These are phyloP conservation scores for Triplophysa bombifrons DNA, from an alignment of 2,797 vertebrate species.

Conservation along the genomic window DNA sequence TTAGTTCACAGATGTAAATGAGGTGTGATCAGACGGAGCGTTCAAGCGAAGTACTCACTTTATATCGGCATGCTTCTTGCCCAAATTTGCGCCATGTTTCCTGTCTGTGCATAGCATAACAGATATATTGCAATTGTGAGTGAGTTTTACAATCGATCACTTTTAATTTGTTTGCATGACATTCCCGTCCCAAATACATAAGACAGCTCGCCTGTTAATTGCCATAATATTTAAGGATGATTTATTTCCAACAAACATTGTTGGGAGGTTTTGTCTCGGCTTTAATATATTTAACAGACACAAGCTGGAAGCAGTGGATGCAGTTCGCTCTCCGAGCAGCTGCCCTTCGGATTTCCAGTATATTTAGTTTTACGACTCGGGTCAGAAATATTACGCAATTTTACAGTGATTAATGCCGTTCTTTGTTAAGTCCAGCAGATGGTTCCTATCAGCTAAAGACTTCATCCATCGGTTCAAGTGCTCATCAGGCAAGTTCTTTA, in stretches of 20 bases:
- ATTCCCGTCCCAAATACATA: background rate
- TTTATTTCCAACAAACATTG: slow-evolving; percentile 23
- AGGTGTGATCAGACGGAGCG: background rate
- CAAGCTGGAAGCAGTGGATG: slow-evolving; percentile 34
- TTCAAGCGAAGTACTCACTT: background rate
- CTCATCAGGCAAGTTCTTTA: slow-evolving; percentile 44
- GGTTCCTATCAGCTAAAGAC: slow-evolving; percentile 53
- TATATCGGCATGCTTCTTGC: background rate
- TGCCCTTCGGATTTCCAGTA: slow-evolving; percentile 39
- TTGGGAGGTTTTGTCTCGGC: slow-evolving; percentile 19
- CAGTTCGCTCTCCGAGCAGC: slow-evolving; percentile 40
- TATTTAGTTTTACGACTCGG: slow-evolving; percentile 45
- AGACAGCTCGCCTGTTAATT: background rate
- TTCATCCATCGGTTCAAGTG: slow-evolving; percentile 49
- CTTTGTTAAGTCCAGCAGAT: slow-evolving; percentile 49
- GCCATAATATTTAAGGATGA: slow-evolving; percentile 24
- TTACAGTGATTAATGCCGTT: slow-evolving; percentile 53
- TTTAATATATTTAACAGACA: slow-evolving; percentile 19
- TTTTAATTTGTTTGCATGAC: slow-evolving; percentile 22
- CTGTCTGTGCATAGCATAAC: background rate
- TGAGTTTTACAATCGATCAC: background rate
- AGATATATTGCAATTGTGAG: background rate
- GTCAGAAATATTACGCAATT: slow-evolving; percentile 59
- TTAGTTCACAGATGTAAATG: background rate
- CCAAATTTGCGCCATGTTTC: background rate